Evolutionary conservation across 2,113 vertebrate species (phyloP).

Genomic region (Zosterops pallidus): DNA sequence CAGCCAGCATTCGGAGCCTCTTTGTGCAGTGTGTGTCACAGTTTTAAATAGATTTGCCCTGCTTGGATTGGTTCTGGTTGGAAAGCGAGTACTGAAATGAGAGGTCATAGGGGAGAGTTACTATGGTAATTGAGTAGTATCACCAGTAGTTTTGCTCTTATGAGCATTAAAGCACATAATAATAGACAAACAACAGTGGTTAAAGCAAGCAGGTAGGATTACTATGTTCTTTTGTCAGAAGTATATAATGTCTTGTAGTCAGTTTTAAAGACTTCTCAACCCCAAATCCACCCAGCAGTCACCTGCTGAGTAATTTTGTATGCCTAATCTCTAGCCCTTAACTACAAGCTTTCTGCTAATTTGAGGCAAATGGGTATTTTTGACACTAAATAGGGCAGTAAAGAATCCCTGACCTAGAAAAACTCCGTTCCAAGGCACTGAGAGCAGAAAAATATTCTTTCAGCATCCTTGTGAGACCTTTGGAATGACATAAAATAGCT

Average conservation of each 20-base stretch:
- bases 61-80: constrained; percentile 76
- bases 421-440: constrained; percentile 72
- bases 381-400: constrained; percentile 79
- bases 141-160: constrained; percentile 90
- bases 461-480: constrained; percentile 73
- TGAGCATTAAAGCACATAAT: constrained; percentile 88
- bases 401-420: constrained; percentile 83
- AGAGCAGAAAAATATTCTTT: constrained; percentile 80
- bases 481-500: constrained; percentile 72
- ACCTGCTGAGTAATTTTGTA: constrained; percentile 87
- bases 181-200: constrained; percentile 91
- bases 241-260: constrained; percentile 96
- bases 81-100: constrained; percentile 71
- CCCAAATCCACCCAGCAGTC: constrained; percentile 80
- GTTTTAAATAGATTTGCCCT: constrained; percentile 80
- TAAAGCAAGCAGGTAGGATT: constrained; percentile 99
- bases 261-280: constrained; percentile 96
- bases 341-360: constrained; percentile 82
- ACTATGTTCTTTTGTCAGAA: constrained; percentile 92
- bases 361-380: constrained; percentile 84
- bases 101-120: constrained; percentile 90
- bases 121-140: constrained; percentile 97
- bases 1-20: constrained; percentile 49
- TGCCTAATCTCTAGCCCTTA: constrained; percentile 85
- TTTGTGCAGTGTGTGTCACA: constrained; percentile 68